phyloP scores from a whole-genome alignment of 2,888 invertebrate species.

The Agrochola circellaris region DNA sequence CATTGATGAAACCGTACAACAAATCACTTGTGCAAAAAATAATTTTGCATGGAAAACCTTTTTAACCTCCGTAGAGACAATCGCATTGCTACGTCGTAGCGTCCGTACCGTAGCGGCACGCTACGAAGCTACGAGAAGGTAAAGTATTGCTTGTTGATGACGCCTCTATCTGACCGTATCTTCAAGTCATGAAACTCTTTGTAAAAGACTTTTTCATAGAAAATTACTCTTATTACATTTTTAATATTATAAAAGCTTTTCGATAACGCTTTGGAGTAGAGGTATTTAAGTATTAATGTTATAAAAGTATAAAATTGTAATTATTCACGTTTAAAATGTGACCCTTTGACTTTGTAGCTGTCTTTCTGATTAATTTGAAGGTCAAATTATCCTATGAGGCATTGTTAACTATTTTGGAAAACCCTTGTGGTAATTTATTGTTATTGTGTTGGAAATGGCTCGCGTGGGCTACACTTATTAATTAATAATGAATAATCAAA shows the following conservation, averaged over 20 bases:
- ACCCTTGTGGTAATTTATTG: not conserved
- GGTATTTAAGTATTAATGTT: conserved; percentile 9
- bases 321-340: not conserved
- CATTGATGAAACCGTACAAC: not conserved
- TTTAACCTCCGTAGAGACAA: conserved; percentile 9
- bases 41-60: not conserved
- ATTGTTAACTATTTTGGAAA: conserved; percentile 3
- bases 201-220: conserved; percentile 25
- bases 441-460: not conserved
- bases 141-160: conserved; percentile 39
- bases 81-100: conserved; percentile 44
- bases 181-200: conserved; percentile 34
- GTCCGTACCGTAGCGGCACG: conserved; percentile 11
- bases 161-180: conserved; percentile 21
- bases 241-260: conserved; percentile 39
- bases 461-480: not conserved
- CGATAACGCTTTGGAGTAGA: not conserved
- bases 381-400: not conserved
- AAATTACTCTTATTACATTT: conserved; percentile 31
- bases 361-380: not conserved
- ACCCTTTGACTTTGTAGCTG: not conserved
- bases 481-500: not conserved
- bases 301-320: conserved; percentile 8
- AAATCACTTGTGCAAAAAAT: not conserved
- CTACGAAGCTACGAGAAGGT: conserved; percentile 31